Percentiles rank a stretch among this genome's conserved stretches.
phyloP scores from a whole-genome alignment of 2,113 vertebrate species.

The Geococcyx californianus region DNA sequence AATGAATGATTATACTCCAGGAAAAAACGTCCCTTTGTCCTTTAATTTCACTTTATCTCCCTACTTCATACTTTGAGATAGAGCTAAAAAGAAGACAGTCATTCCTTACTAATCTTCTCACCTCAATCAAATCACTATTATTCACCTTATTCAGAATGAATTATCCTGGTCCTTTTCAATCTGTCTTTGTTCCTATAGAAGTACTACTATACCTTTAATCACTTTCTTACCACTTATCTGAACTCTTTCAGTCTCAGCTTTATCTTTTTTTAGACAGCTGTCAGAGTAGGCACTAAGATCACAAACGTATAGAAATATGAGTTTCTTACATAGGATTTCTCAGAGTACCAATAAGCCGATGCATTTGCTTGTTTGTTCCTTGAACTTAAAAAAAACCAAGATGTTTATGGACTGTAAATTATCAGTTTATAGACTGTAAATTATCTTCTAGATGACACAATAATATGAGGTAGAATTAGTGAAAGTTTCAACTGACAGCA shows the following conservation, averaged over 20 bases:
- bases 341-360: not conserved
- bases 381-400: not conserved
- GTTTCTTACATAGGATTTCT: not conserved
- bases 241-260: not conserved
- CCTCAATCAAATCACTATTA: constrained; percentile 13
- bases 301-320: not conserved
- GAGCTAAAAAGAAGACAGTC: not conserved
- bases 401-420: not conserved
- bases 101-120: not conserved
- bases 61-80: not conserved
- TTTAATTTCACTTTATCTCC: not conserved
- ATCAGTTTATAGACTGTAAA: not conserved
- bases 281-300: not conserved
- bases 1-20: not conserved
- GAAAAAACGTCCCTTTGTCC: not conserved
- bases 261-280: constrained; percentile 28
- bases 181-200: not conserved
- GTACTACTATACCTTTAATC: not conserved
- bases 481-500: not conserved
- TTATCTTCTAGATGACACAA: not conserved
- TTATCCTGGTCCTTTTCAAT: not conserved
- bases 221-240: not conserved
- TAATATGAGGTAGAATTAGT: not conserved
- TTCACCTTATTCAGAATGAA: not conserved
- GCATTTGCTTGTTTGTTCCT: not conserved